These are phyloP conservation scores for Latrodectus elegans DNA, from an alignment of 2,888 invertebrate species.

Conservation along the genomic window DNA sequence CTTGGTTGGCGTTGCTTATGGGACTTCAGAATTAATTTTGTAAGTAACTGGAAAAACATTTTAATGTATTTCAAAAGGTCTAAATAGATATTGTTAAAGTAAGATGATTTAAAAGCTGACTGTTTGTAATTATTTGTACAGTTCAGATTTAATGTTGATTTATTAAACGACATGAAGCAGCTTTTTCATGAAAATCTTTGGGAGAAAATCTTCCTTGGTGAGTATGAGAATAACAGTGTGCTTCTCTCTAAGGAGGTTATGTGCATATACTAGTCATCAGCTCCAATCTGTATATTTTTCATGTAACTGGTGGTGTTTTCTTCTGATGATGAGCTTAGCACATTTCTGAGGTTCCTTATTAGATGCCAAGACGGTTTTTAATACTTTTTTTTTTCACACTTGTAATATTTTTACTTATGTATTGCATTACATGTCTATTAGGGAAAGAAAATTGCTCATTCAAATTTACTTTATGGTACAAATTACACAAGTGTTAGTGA, in stretches of 20 bases:
- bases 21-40: slow-evolving; percentile 1
- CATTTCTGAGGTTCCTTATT: slow-evolving; percentile 67
- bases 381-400: neutral
- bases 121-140: slow-evolving; percentile 63
- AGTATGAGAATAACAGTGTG: slow-evolving; percentile 22
- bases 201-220: slow-evolving; percentile 9
- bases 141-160: slow-evolving; percentile 44
- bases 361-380: slow-evolving; percentile 53
- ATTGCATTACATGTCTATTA: neutral
- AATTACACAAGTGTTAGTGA: no score
- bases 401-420: neutral
- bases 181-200: neutral
- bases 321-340: slow-evolving; percentile 68
- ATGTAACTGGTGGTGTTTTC: slow-evolving; percentile 65
- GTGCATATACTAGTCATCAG: slow-evolving; percentile 65
- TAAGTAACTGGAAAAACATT: neutral
- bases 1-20: neutral
- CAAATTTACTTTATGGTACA: no score
- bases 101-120: slow-evolving; percentile 6
- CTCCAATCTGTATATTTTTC: slow-evolving; percentile 50
- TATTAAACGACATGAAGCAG: slow-evolving; percentile 33
- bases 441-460: neutral
- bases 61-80: no score
- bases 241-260: slow-evolving; percentile 18
- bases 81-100: no score